Conservation (phyloP, 2,113 vertebrate species). For the Formicarius rufipectus region DNA sequence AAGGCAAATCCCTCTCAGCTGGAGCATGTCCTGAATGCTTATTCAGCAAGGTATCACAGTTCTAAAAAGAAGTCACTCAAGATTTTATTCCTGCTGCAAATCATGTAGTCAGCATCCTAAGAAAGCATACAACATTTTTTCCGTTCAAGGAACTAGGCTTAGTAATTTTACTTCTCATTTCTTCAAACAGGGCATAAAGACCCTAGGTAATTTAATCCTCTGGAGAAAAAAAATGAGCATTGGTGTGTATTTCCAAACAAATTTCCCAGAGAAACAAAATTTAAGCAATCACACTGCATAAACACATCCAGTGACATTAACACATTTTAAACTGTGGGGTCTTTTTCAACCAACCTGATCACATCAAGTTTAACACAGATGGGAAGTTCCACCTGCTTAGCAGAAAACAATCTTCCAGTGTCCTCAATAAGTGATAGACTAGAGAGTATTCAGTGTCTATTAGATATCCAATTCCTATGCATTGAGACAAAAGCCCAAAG, state of each 20-base stretch:
- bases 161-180: not conserved
- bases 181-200: not conserved
- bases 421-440: not conserved
- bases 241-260: not conserved
- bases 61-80: not conserved
- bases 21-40: not conserved
- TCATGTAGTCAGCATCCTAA: not conserved
- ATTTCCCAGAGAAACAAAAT: not conserved
- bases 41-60: not conserved
- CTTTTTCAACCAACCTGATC: not conserved
- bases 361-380: not conserved
- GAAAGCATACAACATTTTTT: not conserved
- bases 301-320: not conserved
- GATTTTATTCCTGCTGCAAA: not conserved
- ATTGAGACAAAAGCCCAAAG: not conserved
- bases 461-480: fast-evolving
- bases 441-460: not conserved
- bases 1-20: not conserved
- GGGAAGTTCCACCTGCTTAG: not conserved
- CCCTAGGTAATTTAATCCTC: not conserved
- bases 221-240: not conserved
- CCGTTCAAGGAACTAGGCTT: not conserved
- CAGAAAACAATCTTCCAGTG: not conserved
- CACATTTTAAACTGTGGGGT: not conserved
- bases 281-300: not conserved